Evolutionary conservation across 2,888 invertebrate genomes (phyloP), one percentile per base, ranked within the genome.

Genomic region (Horisme vitalbata): DNA sequence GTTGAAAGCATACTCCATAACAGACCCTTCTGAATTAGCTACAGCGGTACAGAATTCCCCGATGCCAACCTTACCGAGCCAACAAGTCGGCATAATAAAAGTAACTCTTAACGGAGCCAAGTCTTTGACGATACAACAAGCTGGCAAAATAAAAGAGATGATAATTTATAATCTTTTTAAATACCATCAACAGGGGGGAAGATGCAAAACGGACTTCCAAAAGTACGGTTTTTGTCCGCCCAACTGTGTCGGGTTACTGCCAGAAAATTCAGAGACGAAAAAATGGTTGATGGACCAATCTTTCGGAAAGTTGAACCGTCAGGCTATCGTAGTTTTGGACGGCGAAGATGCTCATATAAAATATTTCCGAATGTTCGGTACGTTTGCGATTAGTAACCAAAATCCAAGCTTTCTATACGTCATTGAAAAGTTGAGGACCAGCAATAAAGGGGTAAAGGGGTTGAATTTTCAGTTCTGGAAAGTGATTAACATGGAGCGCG

Each of bases 391-490:
- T 21, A 52, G 2, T 28, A 28, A 7, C 8, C 1, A 4, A 4
- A 4, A 3, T 10, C 28, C 13, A 20, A 36, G 20, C n/a, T 27
- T 52, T 0, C 47, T 53, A 0, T 27, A 63, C 1, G 55, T 73
- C 0, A 46, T 68, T 1, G 80, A 83, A 45, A 68, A 63, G 26
- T 50, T 86, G 4, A 79, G 74, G 33, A 63, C 64, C 7, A 75
- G 79, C 39, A 86, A 85, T 45, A 71, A 69, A 35, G 82, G 83
- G 0, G 68, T 81, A 0, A 82, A 76, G 43, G 82, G 81, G 0
- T 52, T 88, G 4, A 75, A 87, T 54, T 79, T 82, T 41, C 51
- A 61, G 9, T 47, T 75, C 24, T 89, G 88, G 87, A 83, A 77
- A 47, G 61, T 71, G 5, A 2, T 49, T 2, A 34, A 38, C 10